Conservation (phyloP, 1,140 invertebrate species). For the Frieseomelitta varia region DNA sequence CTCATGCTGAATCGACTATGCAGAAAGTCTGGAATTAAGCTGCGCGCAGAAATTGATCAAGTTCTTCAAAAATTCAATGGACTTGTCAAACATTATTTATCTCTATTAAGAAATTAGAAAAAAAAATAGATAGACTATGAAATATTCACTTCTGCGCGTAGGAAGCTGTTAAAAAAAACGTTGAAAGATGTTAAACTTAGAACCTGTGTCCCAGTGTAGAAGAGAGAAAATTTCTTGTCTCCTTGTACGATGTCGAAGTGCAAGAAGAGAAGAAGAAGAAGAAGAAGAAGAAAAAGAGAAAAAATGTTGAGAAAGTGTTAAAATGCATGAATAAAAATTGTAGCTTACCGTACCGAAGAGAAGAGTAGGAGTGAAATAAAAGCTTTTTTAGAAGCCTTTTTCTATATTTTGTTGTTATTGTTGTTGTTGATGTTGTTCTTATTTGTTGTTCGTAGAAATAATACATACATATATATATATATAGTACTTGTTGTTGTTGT, state of each 20-base stretch:
- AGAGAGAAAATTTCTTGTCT: slow-evolving; percentile 3
- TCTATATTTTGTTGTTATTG: slow-evolving; percentile 52
- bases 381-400: slow-evolving; percentile 39
- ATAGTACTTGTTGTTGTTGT: slow-evolving; percentile 46
- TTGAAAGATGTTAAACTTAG: not conserved
- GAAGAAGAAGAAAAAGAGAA: slow-evolving; percentile 36
- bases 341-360: slow-evolving; percentile 76
- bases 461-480: slow-evolving; percentile 1
- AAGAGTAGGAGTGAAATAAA: slow-evolving; percentile 64
- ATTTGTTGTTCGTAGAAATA: slow-evolving; percentile 54
- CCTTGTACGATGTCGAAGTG: not conserved
- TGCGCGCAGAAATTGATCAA: slow-evolving; percentile 27
- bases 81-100: not conserved
- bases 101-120: not conserved
- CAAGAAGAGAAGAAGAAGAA: slow-evolving; percentile 24
- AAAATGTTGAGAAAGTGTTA: slow-evolving; percentile 49
- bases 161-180: not conserved
- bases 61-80: not conserved
- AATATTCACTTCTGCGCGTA: slow-evolving; percentile 24
- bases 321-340: slow-evolving; percentile 62
- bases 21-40: slow-evolving; percentile 10
- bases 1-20: slow-evolving; percentile 55
- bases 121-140: not conserved
- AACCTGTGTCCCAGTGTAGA: slow-evolving; percentile 2
- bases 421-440: slow-evolving; percentile 55